phyloP scores from a whole-genome alignment of 2,888 invertebrate genomes.

The Drosophila nigricruria region DNA sequence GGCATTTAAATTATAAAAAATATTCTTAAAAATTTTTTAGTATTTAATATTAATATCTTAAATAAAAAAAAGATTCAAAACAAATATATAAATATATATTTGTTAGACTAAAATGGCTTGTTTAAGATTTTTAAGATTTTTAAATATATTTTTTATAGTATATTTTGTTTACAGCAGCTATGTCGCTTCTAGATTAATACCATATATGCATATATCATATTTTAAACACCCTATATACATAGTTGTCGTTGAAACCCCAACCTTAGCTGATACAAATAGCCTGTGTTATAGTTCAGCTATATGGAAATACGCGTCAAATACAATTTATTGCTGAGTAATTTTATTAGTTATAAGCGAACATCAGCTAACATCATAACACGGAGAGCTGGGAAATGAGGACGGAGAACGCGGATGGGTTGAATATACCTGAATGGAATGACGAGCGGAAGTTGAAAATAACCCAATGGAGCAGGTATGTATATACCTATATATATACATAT shows the following conservation, averaged over 20 bases:
- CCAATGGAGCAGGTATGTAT: slow-evolving; percentile 61
- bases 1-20: neutral
- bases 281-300: neutral
- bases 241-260: neutral
- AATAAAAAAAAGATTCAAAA: neutral
- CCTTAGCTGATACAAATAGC: neutral
- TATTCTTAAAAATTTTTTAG: too few species aligned
- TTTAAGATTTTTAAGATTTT: too few species aligned
- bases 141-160: too few species aligned
- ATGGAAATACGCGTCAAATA: slow-evolving; percentile 41
- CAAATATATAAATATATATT: too few species aligned
- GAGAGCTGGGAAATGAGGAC: neutral
- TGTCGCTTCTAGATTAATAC: too few species aligned
- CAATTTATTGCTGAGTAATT: slow-evolving; percentile 64
- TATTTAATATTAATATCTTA: neutral
- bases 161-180: too few species aligned
- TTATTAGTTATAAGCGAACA: slow-evolving; percentile 64
- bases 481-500: neutral
- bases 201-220: neutral
- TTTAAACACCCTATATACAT: neutral
- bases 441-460: slow-evolving; percentile 72
- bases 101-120: too few species aligned
- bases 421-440: slow-evolving; percentile 38
- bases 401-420: slow-evolving; percentile 8
- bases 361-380: slow-evolving; percentile 22